Base-by-base conservation (phyloP, 2,113 vertebrate genomes). In the Zeus faber region DNA sequence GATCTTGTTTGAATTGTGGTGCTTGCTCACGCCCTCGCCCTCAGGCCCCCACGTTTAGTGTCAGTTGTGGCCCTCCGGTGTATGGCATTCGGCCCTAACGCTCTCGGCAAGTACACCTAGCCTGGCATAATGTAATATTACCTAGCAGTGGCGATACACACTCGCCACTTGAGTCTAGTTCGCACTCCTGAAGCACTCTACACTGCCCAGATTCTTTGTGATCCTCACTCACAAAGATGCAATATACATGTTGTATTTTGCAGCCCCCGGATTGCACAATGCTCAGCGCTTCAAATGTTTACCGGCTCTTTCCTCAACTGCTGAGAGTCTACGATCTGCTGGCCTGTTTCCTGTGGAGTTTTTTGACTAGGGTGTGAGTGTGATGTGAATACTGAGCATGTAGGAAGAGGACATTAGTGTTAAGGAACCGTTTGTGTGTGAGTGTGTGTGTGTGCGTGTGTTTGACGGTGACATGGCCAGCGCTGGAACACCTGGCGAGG, bases 371-470 rank as follows among this genome's bases (percentile, higher is more conserved):
- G 26, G 39, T 6, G 4, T 1, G 44, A 1, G 44, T 62, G 74
- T 77, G 76, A 72, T 55, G 5, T 61, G 79, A 80, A 82, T 84
- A 77, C 74, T 67, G 69, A 84, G 64, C 78, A 77, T 67, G 49
- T 44, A 44, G 54, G 63, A 62, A 18, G 0, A 20, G 48, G 47
- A 49, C 54, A 54, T 23, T 26, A 49, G 29, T 35, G 52, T 21
- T 18, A 22, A 1, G 21, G 58, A 59, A 48, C 52, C 6, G 11
- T 40, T 39, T n/a, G 47, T 11, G 51, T 39, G 58, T 6, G 35
- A 55, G 46, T 46, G 58, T 57, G 61, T 54, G 44, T 46, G 60
- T 58, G 77, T 46, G 13, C 22, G 21, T 25, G 44, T 46, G 44
- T 14, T 8, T 5, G 24, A 16, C 18, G 20, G 0, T 24, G 13